Conservation (phyloP, 64 coral and sea anemone species). For the Actinia equina region DNA sequence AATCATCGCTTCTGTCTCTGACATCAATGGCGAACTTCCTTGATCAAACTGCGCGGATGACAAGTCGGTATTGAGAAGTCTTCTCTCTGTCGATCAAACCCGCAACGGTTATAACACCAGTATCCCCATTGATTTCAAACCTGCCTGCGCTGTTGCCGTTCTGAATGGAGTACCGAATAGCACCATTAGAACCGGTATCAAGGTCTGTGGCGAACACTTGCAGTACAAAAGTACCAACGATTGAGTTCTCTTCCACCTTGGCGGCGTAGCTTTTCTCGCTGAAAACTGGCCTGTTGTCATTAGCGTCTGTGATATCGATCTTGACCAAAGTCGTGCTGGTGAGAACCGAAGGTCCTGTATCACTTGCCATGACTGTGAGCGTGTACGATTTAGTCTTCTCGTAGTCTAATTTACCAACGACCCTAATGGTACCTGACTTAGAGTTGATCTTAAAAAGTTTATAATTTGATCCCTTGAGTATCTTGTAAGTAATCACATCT, state of each 20-base stretch:
- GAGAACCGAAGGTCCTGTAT: conserved; percentile 79
- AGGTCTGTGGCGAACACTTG: conserved; percentile 84
- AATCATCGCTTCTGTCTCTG: conserved; percentile 53
- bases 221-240: conserved; percentile 59
- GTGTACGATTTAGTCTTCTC: conserved; percentile 62
- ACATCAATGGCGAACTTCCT: conserved; percentile 42
- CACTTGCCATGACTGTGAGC: conserved; percentile 68
- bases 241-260: conserved; percentile 74
- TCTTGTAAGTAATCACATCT: conserved; percentile 66
- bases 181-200: conserved; percentile 58
- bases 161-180: conserved; percentile 68
- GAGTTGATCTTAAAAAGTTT: conserved; percentile 48
- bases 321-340: conserved; percentile 57
- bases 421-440: conserved; percentile 47
- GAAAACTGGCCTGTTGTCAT: conserved; percentile 82
- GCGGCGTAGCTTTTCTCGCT: conserved; percentile 43
- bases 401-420: conserved; percentile 57
- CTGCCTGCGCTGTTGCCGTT: conserved; percentile 42
- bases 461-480: conserved; percentile 58
- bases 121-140: conserved; percentile 66
- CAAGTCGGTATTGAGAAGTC: conserved; percentile 36
- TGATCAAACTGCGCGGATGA: conserved; percentile 71
- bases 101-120: conserved; percentile 65
- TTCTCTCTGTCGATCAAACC: conserved; percentile 57
- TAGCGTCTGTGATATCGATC: conserved; percentile 70